Evolutionary conservation across 1,140 invertebrate species (phyloP).

Genomic region (Brachionus rotundiformis): DNA sequence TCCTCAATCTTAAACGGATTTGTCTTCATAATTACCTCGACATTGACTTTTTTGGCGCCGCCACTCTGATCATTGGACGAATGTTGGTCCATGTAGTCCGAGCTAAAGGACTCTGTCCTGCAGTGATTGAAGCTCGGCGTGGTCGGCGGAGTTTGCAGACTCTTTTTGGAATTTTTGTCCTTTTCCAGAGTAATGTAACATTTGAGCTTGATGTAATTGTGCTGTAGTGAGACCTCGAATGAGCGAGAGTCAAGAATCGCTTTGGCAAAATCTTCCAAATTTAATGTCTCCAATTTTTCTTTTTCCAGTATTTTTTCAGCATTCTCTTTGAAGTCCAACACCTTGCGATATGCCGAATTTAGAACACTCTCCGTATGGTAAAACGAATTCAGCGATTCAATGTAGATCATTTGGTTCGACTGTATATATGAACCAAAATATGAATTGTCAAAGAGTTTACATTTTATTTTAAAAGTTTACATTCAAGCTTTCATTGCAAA

Average conservation of each 20-base stretch:
- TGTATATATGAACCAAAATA: neutral
- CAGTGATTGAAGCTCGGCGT: neutral
- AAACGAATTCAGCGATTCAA: slow-evolving; percentile 36
- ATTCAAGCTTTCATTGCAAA: slow-evolving; percentile 46
- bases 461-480: slow-evolving; percentile 39
- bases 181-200: slow-evolving; percentile 50
- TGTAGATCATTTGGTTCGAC: slow-evolving; percentile 47
- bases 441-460: neutral
- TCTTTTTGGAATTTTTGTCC: slow-evolving; percentile 48
- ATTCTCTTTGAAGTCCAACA: slow-evolving; percentile 51
- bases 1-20: slow-evolving; percentile 49
- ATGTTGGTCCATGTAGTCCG: slow-evolving; percentile 16
- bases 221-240: slow-evolving; percentile 39
- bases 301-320: slow-evolving; percentile 49
- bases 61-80: neutral
- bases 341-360: slow-evolving; percentile 47
- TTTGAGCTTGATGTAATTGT: slow-evolving; percentile 45
- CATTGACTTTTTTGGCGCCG: slow-evolving; percentile 51
- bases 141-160: slow-evolving; percentile 24
- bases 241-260: slow-evolving; percentile 44
- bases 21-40: slow-evolving; percentile 47
- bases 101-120: slow-evolving; percentile 4
- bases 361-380: slow-evolving; percentile 35
- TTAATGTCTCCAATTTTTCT: slow-evolving; percentile 45
- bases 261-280: slow-evolving; percentile 51